These are phyloP conservation scores for Nephrotoma flavescens DNA, from an alignment of 2,888 invertebrate species.

Conservation along the genomic window DNA sequence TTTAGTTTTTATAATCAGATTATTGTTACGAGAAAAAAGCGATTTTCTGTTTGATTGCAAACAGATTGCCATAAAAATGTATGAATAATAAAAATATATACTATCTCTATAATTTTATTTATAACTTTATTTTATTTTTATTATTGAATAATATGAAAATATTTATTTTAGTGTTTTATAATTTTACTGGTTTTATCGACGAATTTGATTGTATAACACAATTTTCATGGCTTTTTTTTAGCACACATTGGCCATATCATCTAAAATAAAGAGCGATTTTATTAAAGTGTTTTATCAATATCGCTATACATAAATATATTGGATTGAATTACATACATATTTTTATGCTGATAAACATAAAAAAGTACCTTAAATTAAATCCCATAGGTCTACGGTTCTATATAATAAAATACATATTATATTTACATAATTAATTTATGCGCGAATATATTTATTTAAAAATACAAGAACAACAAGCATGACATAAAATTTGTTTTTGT, in stretches of 20 bases:
- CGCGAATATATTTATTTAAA: background rate
- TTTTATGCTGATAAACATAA: background rate
- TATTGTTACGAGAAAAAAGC: background rate
- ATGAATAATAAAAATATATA: background rate
- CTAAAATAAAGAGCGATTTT: background rate
- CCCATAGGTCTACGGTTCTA: background rate
- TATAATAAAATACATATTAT: background rate
- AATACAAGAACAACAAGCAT: background rate
- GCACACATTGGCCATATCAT: background rate
- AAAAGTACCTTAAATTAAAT: background rate
- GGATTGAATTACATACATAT: background rate
- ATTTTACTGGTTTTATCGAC: background rate
- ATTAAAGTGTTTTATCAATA: background rate
- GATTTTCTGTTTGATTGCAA: background rate
- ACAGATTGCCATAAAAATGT: background rate
- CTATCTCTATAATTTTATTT: background rate
- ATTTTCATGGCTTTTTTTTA: background rate
- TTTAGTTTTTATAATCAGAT: background rate
- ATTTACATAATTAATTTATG: background rate
- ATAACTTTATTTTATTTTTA: background rate
- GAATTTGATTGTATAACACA: background rate
- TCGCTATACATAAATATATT: background rate
- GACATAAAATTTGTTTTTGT: background rate
- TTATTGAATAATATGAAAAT: background rate
- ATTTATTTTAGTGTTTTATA: background rate